A percentile compares a stretch with the other conserved stretches of the same genome.
Evolutionary conservation across 2,797 vertebrate species (phyloP).

Genomic region (Scarus forsteni): DNA sequence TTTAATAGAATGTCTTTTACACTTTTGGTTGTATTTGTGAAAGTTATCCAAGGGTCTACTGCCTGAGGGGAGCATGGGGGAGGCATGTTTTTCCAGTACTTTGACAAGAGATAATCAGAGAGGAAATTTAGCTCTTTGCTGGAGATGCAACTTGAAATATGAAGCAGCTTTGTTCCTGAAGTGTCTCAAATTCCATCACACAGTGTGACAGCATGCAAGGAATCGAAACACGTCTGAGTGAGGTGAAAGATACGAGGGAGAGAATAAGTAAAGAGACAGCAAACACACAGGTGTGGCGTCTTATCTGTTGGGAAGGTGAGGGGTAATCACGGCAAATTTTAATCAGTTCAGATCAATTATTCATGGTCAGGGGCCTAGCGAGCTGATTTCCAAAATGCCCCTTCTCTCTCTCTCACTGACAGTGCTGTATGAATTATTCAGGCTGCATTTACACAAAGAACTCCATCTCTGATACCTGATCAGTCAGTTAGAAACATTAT

Average conservation of each 20-base stretch:
- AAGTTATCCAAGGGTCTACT: conserved; percentile 32
- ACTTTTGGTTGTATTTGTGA: conserved; percentile 57
- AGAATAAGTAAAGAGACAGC: conserved; percentile 77
- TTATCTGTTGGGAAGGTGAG: conserved; percentile 82
- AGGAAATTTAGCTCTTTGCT: conserved; percentile 11
- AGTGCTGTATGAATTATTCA: conserved; percentile 87
- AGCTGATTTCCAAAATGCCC: conserved; percentile 84
- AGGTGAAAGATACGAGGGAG: conserved; percentile 50
- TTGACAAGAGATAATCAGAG: conserved; percentile 49
- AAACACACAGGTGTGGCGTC: conserved; percentile 85
- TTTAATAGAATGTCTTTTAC: conserved; percentile 54
- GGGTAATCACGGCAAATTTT: conserved; percentile 89
- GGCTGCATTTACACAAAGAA: conserved; percentile 87
- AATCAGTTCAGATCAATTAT: conserved; percentile 90
- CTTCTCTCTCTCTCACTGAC: conserved; percentile 76
- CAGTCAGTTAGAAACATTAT: conserved; percentile 86
- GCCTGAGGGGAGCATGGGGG: conserved; percentile 35
- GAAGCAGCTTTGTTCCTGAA: conserved; percentile 8
- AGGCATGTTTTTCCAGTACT: conserved; percentile 39
- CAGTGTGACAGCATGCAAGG: conserved; percentile 35
- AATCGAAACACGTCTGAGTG: conserved; percentile 60
- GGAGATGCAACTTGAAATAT: conserved; percentile 18
- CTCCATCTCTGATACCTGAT: conserved; percentile 86
- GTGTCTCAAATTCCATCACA: conserved; percentile 30
- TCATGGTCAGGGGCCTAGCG: conserved; percentile 86